A percentile compares a stretch with the other conserved stretches of the same genome.
phyloP scores from a whole-genome alignment of 1,140 invertebrate genomes.

The Hyles euphorbiae region DNA sequence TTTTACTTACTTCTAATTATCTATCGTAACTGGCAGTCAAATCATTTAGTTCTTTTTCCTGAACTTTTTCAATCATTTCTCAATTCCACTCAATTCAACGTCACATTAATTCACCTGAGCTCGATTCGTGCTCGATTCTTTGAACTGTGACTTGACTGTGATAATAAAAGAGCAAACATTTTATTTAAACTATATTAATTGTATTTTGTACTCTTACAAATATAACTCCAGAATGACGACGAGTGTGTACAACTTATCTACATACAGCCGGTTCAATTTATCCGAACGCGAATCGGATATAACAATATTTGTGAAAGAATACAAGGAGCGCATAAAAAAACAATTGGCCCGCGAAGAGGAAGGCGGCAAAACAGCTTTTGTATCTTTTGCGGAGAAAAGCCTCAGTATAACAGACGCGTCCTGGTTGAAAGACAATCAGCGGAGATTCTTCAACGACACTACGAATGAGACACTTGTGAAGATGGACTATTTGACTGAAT shows the following conservation, averaged over 20 bases:
- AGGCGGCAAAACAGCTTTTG: constrained; percentile 25
- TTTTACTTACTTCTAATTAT: too few species aligned
- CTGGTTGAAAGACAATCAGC: constrained; percentile 52
- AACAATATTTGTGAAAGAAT: constrained; percentile 45
- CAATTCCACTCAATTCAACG: too few species aligned
- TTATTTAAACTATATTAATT: too few species aligned
- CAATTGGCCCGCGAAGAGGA: constrained; percentile 35
- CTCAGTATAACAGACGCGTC: constrained; percentile 26
- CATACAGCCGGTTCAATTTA: constrained; percentile 47
- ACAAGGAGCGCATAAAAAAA: constrained; percentile 41
- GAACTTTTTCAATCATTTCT: too few species aligned
- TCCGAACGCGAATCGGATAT: constrained; percentile 46
- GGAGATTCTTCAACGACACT: constrained; percentile 47
- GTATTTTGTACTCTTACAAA: too few species aligned
- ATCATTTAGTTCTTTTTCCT: too few species aligned
- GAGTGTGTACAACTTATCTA: constrained; percentile 34
- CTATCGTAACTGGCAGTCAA: too few species aligned
- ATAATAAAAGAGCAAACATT: too few species aligned
- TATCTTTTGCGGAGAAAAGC: constrained; percentile 48
- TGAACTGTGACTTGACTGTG: too few species aligned
- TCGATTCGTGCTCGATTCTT: too few species aligned
- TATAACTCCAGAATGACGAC: constrained; percentile 23
- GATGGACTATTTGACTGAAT: constrained; percentile 44
- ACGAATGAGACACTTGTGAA: constrained; percentile 36
- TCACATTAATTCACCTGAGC: too few species aligned